Evolutionary conservation across 2,888 invertebrate species (phyloP), one percentile per base, ranked within the genome.

Genomic region (Gari tellinella): DNA sequence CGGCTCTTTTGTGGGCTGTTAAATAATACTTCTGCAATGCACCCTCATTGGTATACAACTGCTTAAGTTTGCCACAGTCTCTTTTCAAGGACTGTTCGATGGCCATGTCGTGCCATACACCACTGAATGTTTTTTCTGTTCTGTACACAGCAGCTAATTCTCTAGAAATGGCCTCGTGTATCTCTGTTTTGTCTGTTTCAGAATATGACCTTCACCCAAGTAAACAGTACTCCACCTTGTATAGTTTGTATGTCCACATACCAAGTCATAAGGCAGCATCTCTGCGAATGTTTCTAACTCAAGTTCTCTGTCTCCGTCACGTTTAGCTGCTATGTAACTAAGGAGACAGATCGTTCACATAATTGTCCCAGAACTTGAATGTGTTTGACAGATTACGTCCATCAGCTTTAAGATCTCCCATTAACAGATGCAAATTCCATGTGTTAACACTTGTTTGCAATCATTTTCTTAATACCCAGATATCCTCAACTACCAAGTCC

Each of bases 81-180:
- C 49, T 57, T 45, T 57, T 69, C 14, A 53, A 23, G 7, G 55
- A 46, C 26, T 67, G 67, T 25, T 63, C 43, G n/a, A 69, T 48
- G 14, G 49, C 69, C 69, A 63, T 56, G 37, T 69, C 56, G 40
- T 69, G 57, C 57, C 69, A 63, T 14, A 63, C 56, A 17, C 46
- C 63, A 51, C 49, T 49, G 49, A 69, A 63, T 51, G 69, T 49
- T 14, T 56, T 56, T 23, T 19, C 15, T 31, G 37, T 46, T 17
- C 55, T 31, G 19, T 63, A 46, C 23, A 53, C 41, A 25, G 43
- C 51, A 45, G 55, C n/a, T 7, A 43, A 26, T 37, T 37, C 55
- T 0, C 46, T 38, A 4, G 55, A 55, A 21, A 55, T 31, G 12
- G 25, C 55, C n/a, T 45, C 10, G 26, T 53, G 48, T 26, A 56